Conservation (phyloP, 1,140 invertebrate species). For the Drosophila subobscura region DNA sequence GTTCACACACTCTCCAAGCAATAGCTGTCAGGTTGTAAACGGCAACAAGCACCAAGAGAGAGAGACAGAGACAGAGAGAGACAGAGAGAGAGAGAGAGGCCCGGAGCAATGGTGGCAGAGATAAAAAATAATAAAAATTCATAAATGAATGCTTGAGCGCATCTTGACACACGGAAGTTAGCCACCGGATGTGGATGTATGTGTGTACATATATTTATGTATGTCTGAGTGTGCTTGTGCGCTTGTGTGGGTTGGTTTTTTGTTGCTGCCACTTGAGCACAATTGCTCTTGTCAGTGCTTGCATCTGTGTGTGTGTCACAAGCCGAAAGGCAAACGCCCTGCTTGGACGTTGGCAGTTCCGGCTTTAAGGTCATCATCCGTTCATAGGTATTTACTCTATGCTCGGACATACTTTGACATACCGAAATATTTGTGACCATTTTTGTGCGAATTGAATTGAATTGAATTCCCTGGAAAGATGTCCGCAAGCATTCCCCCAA, state of each 20-base stretch:
- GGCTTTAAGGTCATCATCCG: conserved; percentile 32
- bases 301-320: conserved; percentile 1
- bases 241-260: conserved; percentile 7
- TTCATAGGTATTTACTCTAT: conserved; percentile 47
- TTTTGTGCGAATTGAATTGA: conserved; percentile 53
- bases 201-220: conserved; percentile 14
- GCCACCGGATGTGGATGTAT: conserved; percentile 57
- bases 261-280: conserved; percentile 27
- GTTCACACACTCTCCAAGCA: conserved; percentile 27
- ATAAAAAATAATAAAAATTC: conserved; percentile 77
- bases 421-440: conserved; percentile 39
- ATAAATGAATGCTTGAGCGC: conserved; percentile 77
- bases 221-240: conserved; percentile 18
- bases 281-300: conserved; percentile 20
- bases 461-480: conserved; percentile 13
- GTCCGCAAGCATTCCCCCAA: not conserved
- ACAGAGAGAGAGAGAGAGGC: conserved; percentile 6
- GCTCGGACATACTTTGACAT: conserved; percentile 13
- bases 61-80: not conserved
- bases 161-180: conserved; percentile 75
- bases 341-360: conserved; percentile 40
- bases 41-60: conserved; percentile 21
- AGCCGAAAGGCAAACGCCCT: conserved; percentile 41
- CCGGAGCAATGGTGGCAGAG: conserved; percentile 42
- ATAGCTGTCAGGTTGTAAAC: conserved; percentile 54